Percentiles rank a stretch among this genome's conserved stretches.
phyloP scores from a whole-genome alignment of 2,113 vertebrate species.

The Octodon degus region DNA sequence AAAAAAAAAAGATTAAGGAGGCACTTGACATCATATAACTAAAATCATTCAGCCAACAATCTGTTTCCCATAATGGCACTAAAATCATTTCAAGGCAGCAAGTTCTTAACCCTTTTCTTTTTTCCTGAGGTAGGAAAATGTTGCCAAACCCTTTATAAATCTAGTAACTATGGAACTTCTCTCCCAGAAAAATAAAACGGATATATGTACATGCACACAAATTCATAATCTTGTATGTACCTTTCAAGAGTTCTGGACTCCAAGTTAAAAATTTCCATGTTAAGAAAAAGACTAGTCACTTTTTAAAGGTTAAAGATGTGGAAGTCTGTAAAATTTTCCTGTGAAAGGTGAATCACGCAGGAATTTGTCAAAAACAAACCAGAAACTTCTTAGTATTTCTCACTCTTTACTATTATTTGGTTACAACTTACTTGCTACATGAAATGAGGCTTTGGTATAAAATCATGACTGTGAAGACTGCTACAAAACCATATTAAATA shows the following conservation, averaged over 20 bases:
- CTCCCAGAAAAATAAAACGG: neutral
- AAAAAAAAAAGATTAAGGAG: conserved; percentile 45
- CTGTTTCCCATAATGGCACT: neutral
- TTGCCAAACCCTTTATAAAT: conserved; percentile 40
- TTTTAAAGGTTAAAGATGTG: conserved; percentile 24
- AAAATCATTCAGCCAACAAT: conserved; percentile 8
- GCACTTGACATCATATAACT: conserved; percentile 40
- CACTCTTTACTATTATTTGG: conserved; percentile 35
- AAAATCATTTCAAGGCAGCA: neutral
- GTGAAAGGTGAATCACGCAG: neutral
- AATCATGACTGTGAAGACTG: conserved; percentile 55
- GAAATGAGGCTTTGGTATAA: conserved; percentile 37
- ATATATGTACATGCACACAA: neutral
- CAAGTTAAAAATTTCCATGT: conserved; percentile 19
- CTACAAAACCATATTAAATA: neutral
- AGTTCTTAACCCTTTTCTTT: neutral
- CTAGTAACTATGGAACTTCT: conserved; percentile 35
- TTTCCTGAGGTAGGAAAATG: neutral
- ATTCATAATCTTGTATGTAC: neutral
- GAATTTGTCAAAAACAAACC: conserved; percentile 41
- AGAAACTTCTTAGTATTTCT: conserved; percentile 55
- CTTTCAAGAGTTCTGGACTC: conserved; percentile 29
- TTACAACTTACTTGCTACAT: conserved; percentile 5
- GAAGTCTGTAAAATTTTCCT: conserved; percentile 29
- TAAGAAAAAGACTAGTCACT: conserved; percentile 40